phyloP scores from a whole-genome alignment of 2,797 vertebrate species.

The Antennarius maculatus region DNA sequence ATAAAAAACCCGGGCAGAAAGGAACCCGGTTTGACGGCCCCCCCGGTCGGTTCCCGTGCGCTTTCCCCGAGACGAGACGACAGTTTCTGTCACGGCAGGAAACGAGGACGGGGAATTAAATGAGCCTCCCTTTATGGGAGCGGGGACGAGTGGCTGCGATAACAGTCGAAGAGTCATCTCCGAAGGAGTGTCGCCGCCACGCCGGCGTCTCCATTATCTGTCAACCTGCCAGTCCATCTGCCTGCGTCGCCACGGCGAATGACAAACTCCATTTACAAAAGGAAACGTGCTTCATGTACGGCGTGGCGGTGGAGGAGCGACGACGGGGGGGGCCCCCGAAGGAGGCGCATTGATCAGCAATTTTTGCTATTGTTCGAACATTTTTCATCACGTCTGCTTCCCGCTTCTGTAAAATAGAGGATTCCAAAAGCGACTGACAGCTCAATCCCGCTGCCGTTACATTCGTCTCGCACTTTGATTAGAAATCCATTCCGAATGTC shows the following conservation, averaged over 20 bases:
- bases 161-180: slow-evolving; percentile 62
- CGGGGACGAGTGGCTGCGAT: slow-evolving; percentile 60
- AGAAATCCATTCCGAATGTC: slow-evolving; percentile 70
- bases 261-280: slow-evolving; percentile 56
- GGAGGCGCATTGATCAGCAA: slow-evolving; percentile 4
- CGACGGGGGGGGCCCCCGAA: slow-evolving; percentile 18
- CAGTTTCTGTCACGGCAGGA: slow-evolving; percentile 64
- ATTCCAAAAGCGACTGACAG: slow-evolving; percentile 50
- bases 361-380: slow-evolving; percentile 36
- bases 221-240: slow-evolving; percentile 72
- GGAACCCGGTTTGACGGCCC: neutral
- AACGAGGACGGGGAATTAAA: slow-evolving; percentile 62
- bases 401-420: slow-evolving; percentile 38
- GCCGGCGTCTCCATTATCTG: slow-evolving; percentile 66
- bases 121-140: slow-evolving; percentile 47
- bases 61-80: slow-evolving; percentile 43
- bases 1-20: slow-evolving; percentile 24
- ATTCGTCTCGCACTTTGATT: slow-evolving; percentile 66
- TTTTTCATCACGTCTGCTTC: slow-evolving; percentile 52
- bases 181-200: slow-evolving; percentile 53
- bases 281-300: slow-evolving; percentile 26
- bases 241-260: slow-evolving; percentile 52
- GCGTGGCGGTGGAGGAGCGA: slow-evolving; percentile 3
- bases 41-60: slow-evolving; percentile 44
- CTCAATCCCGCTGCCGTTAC: slow-evolving; percentile 54